Evolutionary conservation across 1,140 invertebrate species (phyloP), one percentile per base, ranked within the genome.

Genomic region (Grapholita molesta): DNA sequence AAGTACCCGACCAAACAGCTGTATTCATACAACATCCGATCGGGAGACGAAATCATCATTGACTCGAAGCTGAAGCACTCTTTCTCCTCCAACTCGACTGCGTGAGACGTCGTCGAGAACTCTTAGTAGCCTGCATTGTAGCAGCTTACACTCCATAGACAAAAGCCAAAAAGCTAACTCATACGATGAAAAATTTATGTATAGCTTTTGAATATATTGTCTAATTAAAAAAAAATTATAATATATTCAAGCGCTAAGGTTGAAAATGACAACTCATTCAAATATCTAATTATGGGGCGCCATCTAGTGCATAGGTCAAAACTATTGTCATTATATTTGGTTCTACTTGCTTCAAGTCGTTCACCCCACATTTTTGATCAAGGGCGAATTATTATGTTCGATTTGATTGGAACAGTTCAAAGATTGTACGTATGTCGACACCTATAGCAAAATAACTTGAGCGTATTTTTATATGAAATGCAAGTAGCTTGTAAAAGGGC

Each of bases 11-110:
- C 96, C 71, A 97, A 97, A 78, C 96, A 96, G 83, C 92, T 98
- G 23, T 98, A 98, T 86, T 97, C 96, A 67, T 98, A 98, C 88
- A 98, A 98, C 87, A 96, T 98, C 68, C 93, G 95, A 70, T 96
- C 96, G 76, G 97, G 97, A 1, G 97, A 98, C 91, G 97, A 98
- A 88, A 97, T 98, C 78, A 96, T 98, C 67, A 95, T 98, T 66
- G 96, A 97, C 83, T 95, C 94, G 70, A 96, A 96, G 79, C 71
- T 90, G 25, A 89, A 89, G 65, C 85, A 91, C 74, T 85, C 86
- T 0, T 76, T 88, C 61, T 89, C 87, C 0, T 75, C 73, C 18
- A 89, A 83, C 68, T 89, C 89, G 5, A 82, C 81, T 11, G 81
- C 84, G 70, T 90, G 77, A 86, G 68, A 76, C 64, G 21, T 61